A percentile compares a stretch with the other conserved stretches of the same genome.
phyloP scores from a whole-genome alignment of 2,113 vertebrate genomes.

The Amblyornis subalaris region DNA sequence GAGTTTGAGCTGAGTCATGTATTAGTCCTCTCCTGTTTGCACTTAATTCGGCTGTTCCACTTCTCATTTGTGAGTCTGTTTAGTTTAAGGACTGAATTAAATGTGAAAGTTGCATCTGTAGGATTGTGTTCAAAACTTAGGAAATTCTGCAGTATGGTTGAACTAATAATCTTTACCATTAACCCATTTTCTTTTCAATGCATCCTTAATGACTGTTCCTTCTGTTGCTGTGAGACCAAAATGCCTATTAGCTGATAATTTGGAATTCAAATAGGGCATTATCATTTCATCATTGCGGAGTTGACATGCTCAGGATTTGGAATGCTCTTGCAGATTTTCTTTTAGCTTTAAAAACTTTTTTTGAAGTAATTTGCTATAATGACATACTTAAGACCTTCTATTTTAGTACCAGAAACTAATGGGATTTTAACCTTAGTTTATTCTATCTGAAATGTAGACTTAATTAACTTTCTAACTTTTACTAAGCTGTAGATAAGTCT shows the following conservation, averaged over 20 bases:
- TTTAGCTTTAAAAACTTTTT: background rate
- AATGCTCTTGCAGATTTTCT: background rate
- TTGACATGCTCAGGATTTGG: background rate
- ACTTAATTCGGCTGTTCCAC: background rate
- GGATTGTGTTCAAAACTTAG: background rate
- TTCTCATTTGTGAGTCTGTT: background rate
- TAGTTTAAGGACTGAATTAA: background rate
- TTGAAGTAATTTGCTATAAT: constrained; percentile 16
- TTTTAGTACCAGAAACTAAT: background rate
- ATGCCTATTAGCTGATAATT: background rate
- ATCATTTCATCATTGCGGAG: background rate
- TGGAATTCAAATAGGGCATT: constrained; percentile 14
- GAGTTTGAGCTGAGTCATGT: background rate
- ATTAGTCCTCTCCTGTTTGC: background rate
- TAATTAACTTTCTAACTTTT: constrained; percentile 20
- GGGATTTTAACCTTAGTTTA: background rate
- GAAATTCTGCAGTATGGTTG: background rate
- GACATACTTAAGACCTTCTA: background rate
- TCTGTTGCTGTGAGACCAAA: background rate
- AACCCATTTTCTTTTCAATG: background rate
- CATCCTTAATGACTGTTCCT: background rate
- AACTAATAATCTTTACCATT: background rate
- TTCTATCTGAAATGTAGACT: background rate
- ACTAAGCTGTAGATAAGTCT: background rate
- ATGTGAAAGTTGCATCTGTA: background rate